Evolutionary conservation across 2,113 vertebrate genomes (phyloP).

Genomic region (Catharus fuscescens): DNA sequence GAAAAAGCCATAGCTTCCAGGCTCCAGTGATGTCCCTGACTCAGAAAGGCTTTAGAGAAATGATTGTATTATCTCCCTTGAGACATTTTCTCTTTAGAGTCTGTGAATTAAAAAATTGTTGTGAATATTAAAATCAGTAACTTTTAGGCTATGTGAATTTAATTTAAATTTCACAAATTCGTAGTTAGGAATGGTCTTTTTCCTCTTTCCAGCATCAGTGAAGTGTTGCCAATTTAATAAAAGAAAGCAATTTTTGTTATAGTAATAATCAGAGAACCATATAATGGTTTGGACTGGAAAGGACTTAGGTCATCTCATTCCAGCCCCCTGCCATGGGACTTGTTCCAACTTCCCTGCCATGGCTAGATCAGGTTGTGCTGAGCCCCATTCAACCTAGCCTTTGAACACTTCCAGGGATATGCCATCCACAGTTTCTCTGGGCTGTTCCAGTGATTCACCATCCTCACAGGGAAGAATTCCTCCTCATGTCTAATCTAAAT

Average conservation of each 20-base stretch:
- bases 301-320: background rate
- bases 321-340: background rate
- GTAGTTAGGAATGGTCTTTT: background rate
- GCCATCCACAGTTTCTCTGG: background rate
- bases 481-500: background rate
- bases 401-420: background rate
- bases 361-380: background rate
- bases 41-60: background rate
- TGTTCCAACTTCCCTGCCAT: background rate
- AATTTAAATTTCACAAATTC: background rate
- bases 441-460: background rate
- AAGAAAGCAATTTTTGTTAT: background rate
- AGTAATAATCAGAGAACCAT: background rate
- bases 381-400: background rate
- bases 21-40: background rate
- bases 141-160: background rate
- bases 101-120: background rate
- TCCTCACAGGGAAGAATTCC: background rate
- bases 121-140: background rate
- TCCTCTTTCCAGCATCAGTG: background rate
- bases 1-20: background rate
- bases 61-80: background rate
- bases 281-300: background rate
- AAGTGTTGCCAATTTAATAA: background rate
- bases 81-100: background rate